Base-by-base conservation (phyloP, 1,140 invertebrate species). In the Episyrphus balteatus region DNA sequence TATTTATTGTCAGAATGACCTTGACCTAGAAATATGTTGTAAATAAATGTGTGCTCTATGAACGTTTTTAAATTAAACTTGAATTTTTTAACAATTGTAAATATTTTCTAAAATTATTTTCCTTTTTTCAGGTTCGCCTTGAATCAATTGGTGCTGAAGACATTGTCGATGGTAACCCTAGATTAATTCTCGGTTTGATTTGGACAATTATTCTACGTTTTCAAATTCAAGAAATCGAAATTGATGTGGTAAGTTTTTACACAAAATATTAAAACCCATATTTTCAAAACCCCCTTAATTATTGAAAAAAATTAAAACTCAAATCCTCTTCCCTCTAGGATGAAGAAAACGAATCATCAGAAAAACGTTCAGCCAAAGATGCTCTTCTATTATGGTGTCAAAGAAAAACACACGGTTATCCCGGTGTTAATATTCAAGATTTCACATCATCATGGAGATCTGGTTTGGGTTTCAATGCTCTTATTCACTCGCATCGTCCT, bases 61-160 rank as follows among this genome's bases (percentile, higher is more conserved):
- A n/a, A n/a, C n/a, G n/a, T n/a, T n/a, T n/a, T n/a, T n/a, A n/a
- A n/a, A n/a, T n/a, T n/a, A n/a, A n/a, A n/a, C n/a, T n/a, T n/a
- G n/a, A n/a, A n/a, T n/a, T n/a, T n/a, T n/a, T n/a, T n/a, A n/a
- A n/a, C 21, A 8, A 5, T 26, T 26, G 21, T 26, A 26, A 26
- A 26, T 8, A 36, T 36, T 36, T 12, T 5, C 3, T 36, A 36
- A n/a, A 5, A 12, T n/a, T 36, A 12, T 36, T 3, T 41, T 12
- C 39, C 5, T 17, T 26, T 33, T 46, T 68, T 60, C 2, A 92
- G 88, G 88, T 96, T 33, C 82, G 91, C 19, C 71, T 98, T 58
- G 94, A 99, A 73, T 98, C 93, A 68, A 99, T 99, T 62, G 96
- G 95, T 55, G 93, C 96, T 31, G 94, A 98, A 73, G 96, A 99